Percentiles rank a stretch among this genome's conserved stretches.
These are phyloP conservation scores for Mus spretus DNA, from an alignment of 2,797 vertebrate species.

Conservation along the genomic window DNA sequence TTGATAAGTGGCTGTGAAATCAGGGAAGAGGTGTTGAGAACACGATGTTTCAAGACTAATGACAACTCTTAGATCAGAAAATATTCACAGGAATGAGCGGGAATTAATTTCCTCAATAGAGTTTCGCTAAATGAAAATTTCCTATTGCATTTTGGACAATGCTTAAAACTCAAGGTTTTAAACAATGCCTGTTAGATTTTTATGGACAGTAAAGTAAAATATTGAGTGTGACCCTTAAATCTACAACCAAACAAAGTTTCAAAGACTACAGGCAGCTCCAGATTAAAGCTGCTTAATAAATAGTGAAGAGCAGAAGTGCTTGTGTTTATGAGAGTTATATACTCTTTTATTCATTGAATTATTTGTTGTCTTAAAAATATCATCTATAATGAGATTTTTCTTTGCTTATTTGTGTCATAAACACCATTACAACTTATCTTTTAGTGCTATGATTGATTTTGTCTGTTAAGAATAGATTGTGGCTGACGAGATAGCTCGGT, in stretches of 20 bases:
- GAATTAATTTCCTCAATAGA: not conserved
- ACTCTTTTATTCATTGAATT: not conserved
- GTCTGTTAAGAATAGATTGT: not conserved
- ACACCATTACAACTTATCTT: not conserved
- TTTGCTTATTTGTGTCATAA: not conserved
- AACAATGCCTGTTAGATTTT: not conserved
- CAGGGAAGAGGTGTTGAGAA: slow-evolving; percentile 51
- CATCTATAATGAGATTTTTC: not conserved
- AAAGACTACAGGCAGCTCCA: not conserved
- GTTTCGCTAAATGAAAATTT: slow-evolving; percentile 45
- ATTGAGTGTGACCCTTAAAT: not conserved
- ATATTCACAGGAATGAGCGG: slow-evolving; percentile 21
- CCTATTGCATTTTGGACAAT: not conserved
- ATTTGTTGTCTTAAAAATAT: slow-evolving; percentile 5
- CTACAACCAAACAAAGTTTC: not conserved
- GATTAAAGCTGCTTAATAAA: not conserved
- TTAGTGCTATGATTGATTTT: not conserved
- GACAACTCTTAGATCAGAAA: not conserved
- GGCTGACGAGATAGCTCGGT: too few species aligned
- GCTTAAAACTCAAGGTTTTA: slow-evolving; percentile 1
- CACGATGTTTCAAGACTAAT: slow-evolving; percentile 45
- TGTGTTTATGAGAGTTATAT: not conserved
- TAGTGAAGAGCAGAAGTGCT: not conserved
- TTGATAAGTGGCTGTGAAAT: slow-evolving; percentile 64
- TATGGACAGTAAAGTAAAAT: slow-evolving; percentile 38